These are phyloP conservation scores for Jordanella pulchra DNA, from an alignment of 2,797 vertebrate species.

Conservation along the genomic window DNA sequence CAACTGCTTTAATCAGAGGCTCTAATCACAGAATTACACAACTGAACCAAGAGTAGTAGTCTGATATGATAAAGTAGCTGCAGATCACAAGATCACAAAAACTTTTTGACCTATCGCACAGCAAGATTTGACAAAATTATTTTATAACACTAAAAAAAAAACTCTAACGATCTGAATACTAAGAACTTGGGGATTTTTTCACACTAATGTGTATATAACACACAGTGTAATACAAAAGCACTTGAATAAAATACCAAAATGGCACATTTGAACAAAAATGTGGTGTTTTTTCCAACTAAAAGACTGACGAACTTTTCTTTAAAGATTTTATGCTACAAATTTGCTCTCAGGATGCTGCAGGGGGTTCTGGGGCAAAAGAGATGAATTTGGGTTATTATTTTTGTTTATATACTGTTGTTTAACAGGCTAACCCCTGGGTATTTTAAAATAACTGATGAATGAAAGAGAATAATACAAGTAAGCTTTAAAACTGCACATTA, in stretches of 20 bases:
- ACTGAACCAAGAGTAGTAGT: too few relatives aligned
- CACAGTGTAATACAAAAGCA: background rate
- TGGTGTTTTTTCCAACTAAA: background rate
- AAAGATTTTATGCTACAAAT: slow-evolving; percentile 4
- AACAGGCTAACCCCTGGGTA: background rate
- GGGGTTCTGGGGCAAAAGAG: background rate
- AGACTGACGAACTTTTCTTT: background rate
- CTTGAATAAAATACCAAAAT: background rate
- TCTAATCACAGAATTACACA: too few relatives aligned
- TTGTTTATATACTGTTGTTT: background rate
- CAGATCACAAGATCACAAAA: too few relatives aligned
- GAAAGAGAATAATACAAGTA: slow-evolving; percentile 3
- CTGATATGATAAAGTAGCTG: too few relatives aligned
- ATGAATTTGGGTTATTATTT: background rate
- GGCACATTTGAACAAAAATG: background rate
- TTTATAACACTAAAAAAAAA: too few relatives aligned
- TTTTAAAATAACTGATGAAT: background rate
- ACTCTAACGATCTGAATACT: background rate
- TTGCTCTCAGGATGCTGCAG: background rate
- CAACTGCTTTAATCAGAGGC: too few relatives aligned
- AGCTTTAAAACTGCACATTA: slow-evolving; percentile 6
- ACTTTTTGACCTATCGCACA: too few relatives aligned
- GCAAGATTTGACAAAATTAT: too few relatives aligned
- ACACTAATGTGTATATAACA: background rate
- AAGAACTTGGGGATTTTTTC: background rate